Conservation (phyloP, 1,140 invertebrate species). For the Lamellibrachia luymesi region DNA sequence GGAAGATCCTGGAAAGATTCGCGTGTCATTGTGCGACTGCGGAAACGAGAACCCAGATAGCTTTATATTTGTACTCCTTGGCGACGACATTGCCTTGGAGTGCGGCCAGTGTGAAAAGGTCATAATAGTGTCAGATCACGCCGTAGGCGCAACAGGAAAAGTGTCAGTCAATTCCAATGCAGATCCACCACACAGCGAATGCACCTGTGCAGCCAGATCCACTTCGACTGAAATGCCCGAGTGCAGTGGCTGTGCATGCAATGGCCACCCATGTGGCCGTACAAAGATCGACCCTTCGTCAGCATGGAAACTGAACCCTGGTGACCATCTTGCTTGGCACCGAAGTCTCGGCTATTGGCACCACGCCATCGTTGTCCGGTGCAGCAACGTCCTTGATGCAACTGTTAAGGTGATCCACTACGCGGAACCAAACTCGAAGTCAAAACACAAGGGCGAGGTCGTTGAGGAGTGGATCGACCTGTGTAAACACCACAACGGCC, state of each 20-base stretch:
- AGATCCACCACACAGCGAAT: not conserved
- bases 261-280: not conserved
- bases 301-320: not conserved
- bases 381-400: not conserved
- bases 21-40: conserved; percentile 1
- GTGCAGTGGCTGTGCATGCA: not conserved
- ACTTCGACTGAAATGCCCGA: not conserved
- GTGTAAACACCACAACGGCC: not conserved
- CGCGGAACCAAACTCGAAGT: not conserved
- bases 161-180: not conserved
- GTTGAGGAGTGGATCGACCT: conserved; percentile 14
- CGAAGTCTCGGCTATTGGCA: not conserved
- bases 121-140: not conserved
- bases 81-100: not conserved
- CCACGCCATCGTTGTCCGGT: conserved; percentile 17
- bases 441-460: not conserved
- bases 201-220: not conserved
- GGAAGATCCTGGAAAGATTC: not conserved
- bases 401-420: conserved; percentile 19
- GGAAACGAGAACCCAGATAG: conserved; percentile 17
- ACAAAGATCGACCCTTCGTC: not conserved
- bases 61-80: not conserved
- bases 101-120: not conserved
- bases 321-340: conserved; percentile 20
- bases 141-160: not conserved